Evolutionary conservation across 2,888 invertebrate species (phyloP), one percentile per base, ranked within the genome.

Genomic region (Hyles lineata): DNA sequence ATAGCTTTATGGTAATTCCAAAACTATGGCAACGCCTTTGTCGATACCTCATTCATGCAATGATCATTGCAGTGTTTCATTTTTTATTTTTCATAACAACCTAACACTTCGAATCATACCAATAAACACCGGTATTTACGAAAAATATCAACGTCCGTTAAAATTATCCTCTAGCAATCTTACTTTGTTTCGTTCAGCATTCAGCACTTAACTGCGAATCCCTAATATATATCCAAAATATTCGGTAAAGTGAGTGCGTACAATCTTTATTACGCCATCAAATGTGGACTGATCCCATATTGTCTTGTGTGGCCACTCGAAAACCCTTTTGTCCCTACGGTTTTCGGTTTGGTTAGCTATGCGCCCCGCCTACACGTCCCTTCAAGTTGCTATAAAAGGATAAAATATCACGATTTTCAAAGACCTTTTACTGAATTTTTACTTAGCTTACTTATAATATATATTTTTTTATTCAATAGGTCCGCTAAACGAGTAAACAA

Each of bases 281-380:
- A 29, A 29, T 60, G n/a, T 43, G 70, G 9, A 55, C 70, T 70
- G 61, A 32, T 62, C 61, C 55, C 61, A 19, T 29, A 32, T 29
- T 32, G 61, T 62, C 61, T 8, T 32, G 17, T 61, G 17, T 62
- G 19, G 29, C 55, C 19, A 62, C 61, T 29, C 32, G 19, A 32
- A 62, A 62, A 61, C 19, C 61, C 32, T 62, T 62, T 62, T 32
- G 32, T 62, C 61, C 29, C 61, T 32, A 17, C 61, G 25, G 61
- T 19, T 19, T 29, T 32, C 29, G 60, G 25, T 60, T 60, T 29
- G 9, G 32, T 29, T 19, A 32, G 29, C 61, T 29, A 62, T 29
- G 29, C 17, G 61, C 29, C 32, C 32, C 32, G 61, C 32, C 32
- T 29, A 32, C 61, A 43, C 6, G 25, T n/a, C 61, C 19, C 32